phyloP scores from a whole-genome alignment of 2,113 vertebrate species.

The Telmatochromis sp. region DNA sequence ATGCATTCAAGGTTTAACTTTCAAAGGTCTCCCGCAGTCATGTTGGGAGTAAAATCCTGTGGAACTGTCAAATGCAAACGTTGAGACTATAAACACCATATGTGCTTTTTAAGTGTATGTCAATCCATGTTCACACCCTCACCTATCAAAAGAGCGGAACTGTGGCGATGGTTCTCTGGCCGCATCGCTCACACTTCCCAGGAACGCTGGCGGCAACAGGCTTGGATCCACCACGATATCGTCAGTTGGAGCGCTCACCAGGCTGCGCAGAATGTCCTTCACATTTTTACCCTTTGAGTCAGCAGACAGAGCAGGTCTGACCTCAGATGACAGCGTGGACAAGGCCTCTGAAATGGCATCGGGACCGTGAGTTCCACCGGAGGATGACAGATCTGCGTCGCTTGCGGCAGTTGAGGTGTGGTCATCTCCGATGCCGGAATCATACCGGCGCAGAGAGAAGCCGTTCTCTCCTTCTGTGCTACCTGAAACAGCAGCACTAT shows the following conservation, averaged over 20 bases:
- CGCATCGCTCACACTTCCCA: slow-evolving; percentile 75
- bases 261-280: slow-evolving; percentile 92
- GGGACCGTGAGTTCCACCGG: slow-evolving; percentile 70
- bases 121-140: slow-evolving; percentile 8
- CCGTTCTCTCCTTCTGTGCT: slow-evolving; percentile 61
- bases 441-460: slow-evolving; percentile 68
- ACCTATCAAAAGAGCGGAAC: slow-evolving; percentile 95
- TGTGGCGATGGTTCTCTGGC: slow-evolving; percentile 74
- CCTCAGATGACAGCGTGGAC: slow-evolving; percentile 86
- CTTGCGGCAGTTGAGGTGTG: slow-evolving; percentile 54
- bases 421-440: slow-evolving; percentile 82
- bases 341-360: slow-evolving; percentile 90
- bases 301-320: slow-evolving; percentile 72
- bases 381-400: slow-evolving; percentile 13
- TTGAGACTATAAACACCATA: neutral
- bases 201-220: slow-evolving; percentile 79
- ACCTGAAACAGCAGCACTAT: slow-evolving; percentile 30
- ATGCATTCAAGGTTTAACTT: slow-evolving; percentile 43
- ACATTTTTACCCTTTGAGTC: slow-evolving; percentile 83
- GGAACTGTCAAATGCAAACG: slow-evolving; percentile 12
- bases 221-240: slow-evolving; percentile 77
- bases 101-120: neutral
- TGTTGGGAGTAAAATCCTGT: neutral
- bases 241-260: slow-evolving; percentile 82
- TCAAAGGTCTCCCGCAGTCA: slow-evolving; percentile 20